These are phyloP conservation scores for Machimus rusticus DNA, from an alignment of 2,888 invertebrate species.

Conservation along the genomic window DNA sequence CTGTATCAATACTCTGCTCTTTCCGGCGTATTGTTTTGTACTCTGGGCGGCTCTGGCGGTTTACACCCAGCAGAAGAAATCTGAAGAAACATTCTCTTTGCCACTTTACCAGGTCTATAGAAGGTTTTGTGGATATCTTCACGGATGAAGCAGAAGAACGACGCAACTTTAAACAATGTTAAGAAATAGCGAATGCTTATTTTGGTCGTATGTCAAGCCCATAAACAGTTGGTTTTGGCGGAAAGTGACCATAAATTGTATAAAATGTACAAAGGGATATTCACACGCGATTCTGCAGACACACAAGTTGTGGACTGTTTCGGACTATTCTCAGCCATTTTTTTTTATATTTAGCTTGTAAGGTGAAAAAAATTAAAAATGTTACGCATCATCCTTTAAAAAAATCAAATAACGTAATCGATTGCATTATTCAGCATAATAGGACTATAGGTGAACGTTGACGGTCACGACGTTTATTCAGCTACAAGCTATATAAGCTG, in stretches of 20 bases:
- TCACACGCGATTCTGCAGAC: background rate
- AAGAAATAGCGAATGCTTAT: background rate
- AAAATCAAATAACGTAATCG: background rate
- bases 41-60: background rate
- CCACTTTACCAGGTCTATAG: background rate
- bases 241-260: background rate
- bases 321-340: background rate
- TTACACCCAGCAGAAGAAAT: background rate
- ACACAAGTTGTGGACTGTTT: background rate
- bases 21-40: background rate
- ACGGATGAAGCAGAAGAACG: background rate
- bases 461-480: too few species aligned
- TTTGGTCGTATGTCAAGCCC: background rate
- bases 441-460: too few species aligned
- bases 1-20: conserved; percentile 43
- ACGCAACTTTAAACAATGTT: background rate
- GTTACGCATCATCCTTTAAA: background rate
- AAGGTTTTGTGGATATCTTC: background rate
- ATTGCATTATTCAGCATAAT: background rate
- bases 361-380: background rate
- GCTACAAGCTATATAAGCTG: too few species aligned
- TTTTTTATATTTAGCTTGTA: background rate
- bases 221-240: background rate
- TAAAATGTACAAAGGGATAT: background rate
- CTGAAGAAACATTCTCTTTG: background rate